Percentiles rank a stretch among this genome's conserved stretches.
Conservation (phyloP, 2,113 vertebrate genomes). For the Lutjanus erythropterus region DNA sequence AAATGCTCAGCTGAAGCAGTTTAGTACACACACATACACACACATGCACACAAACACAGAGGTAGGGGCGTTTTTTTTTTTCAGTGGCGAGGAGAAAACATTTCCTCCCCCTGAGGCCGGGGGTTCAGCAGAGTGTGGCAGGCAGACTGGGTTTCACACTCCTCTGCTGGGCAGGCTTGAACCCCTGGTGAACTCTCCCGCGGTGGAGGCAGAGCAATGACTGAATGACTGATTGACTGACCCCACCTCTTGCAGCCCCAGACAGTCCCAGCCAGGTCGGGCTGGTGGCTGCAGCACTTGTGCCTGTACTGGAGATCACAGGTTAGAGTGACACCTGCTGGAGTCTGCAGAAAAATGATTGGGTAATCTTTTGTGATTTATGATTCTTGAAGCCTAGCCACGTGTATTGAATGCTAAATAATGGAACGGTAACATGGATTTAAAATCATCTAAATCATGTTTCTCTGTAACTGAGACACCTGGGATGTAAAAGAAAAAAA, state of each 20-base stretch:
- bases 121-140: conserved; percentile 57
- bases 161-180: conserved; percentile 63
- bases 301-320: conserved; percentile 14
- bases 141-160: conserved; percentile 74
- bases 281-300: conserved; percentile 4
- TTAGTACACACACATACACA: conserved; percentile 25
- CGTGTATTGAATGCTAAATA: not conserved
- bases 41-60: conserved; percentile 18
- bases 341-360: conserved; percentile 37
- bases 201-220: conserved; percentile 49
- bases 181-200: conserved; percentile 72
- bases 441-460: not conserved
- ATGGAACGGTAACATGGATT: not conserved
- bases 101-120: conserved; percentile 42
- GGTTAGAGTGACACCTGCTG: conserved; percentile 79
- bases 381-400: not conserved
- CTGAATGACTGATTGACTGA: conserved; percentile 69
- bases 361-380: not conserved
- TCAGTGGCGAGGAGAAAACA: conserved; percentile 50
- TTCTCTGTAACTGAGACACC: not conserved
- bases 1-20: conserved; percentile 50
- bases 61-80: conserved; percentile 23
- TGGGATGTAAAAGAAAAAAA: not conserved
- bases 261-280: conserved; percentile 38
- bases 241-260: conserved; percentile 50